Evolutionary conservation across 2,888 invertebrate genomes (phyloP).

Genomic region (Zygaena filipendulae): DNA sequence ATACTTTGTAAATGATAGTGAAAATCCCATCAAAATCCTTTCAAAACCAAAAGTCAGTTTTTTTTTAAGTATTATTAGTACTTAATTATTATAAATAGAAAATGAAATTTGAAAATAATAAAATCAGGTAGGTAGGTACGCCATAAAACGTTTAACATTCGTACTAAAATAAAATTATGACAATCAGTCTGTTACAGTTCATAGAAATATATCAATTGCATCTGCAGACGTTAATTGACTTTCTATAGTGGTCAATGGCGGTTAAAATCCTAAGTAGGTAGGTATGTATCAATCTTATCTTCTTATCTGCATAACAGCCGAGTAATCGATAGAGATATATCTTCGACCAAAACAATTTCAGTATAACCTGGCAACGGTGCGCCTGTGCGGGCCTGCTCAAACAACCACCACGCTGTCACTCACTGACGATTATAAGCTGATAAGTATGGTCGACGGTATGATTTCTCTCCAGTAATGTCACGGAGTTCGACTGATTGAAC

Average conservation of each 20-base stretch:
- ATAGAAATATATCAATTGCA: too few relatives aligned
- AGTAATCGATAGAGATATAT: conserved; percentile 25
- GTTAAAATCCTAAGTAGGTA: conserved; percentile 43
- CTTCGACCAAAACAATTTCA: conserved; percentile 39
- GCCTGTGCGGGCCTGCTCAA: conserved; percentile 36
- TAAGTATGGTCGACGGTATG: conserved; percentile 16
- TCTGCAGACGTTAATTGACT: conserved; percentile 56
- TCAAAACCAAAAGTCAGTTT: too few relatives aligned
- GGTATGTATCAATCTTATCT: conserved; percentile 51
- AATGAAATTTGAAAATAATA: too few relatives aligned
- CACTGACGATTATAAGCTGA: conserved; percentile 27
- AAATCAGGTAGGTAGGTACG: too few relatives aligned
- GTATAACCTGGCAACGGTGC: conserved; percentile 47
- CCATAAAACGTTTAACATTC: too few relatives aligned
- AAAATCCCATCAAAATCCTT: too few relatives aligned
- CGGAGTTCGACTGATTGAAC: conserved; percentile 41
- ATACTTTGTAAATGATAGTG: too few relatives aligned
- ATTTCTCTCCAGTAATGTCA: conserved; percentile 57
- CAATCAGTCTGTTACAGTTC: too few relatives aligned
- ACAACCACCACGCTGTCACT: conserved; percentile 41
- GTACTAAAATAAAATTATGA: too few relatives aligned
- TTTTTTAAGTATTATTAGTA: too few relatives aligned
- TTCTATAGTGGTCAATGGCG: conserved; percentile 52
- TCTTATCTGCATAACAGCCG: too few relatives aligned
- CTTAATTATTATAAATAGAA: too few relatives aligned